Evolutionary conservation across 1,140 invertebrate species (phyloP).

Genomic region (Cherax quadricarinatus): DNA sequence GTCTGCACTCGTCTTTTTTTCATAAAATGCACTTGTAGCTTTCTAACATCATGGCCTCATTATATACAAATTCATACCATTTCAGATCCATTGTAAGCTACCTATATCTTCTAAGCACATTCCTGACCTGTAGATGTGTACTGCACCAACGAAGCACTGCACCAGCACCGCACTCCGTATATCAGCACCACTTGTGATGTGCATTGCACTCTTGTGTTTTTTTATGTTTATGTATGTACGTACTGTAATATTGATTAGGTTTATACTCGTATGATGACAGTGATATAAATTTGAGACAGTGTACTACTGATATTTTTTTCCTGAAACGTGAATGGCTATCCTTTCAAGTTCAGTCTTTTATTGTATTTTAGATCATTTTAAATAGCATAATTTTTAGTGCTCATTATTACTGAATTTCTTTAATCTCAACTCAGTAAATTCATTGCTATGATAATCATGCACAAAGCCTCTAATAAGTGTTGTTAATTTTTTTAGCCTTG

Average conservation of each 20-base stretch:
- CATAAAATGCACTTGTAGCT: not conserved
- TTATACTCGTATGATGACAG: no score
- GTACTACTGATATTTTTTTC: not conserved
- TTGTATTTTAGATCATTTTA: not conserved
- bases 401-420: not conserved
- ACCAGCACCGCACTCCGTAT: conserved; percentile 20
- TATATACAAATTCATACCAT: not conserved
- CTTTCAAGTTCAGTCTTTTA: not conserved
- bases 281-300: no score
- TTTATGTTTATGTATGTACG: not conserved
- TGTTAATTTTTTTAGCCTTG: no score
- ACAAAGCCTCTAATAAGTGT: no score
- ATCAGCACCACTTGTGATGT: conserved; percentile 15
- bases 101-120: not conserved
- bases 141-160: not conserved
- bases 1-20: not conserved
- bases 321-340: not conserved
- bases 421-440: not conserved
- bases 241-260: no score
- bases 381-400: not conserved
- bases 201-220: conserved; percentile 27
- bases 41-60: not conserved
- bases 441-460: no score
- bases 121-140: conserved; percentile 22
- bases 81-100: conserved; percentile 20